phyloP scores from a whole-genome alignment of 2,888 invertebrate genomes.

The Bursaphelenchus okinawaensis region DNA sequence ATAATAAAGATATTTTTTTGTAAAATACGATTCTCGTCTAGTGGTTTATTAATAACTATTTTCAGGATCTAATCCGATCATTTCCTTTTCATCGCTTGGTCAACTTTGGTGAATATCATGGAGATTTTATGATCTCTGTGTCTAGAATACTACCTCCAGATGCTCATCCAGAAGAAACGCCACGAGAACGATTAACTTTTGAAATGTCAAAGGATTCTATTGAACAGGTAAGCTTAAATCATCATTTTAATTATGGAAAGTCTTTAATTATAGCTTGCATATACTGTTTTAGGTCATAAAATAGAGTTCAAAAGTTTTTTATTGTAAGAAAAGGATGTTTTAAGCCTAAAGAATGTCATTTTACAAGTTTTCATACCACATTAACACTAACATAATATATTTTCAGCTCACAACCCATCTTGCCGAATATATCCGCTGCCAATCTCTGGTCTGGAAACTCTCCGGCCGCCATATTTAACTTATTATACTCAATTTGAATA shows the following conservation, averaged over 20 bases:
- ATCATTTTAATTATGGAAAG: not conserved
- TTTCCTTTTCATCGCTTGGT: slow-evolving; percentile 84
- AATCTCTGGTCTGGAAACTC: slow-evolving; percentile 50
- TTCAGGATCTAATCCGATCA: slow-evolving; percentile 65
- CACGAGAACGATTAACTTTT: slow-evolving; percentile 75
- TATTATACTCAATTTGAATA: not conserved
- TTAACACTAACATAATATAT: no score
- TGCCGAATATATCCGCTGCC: slow-evolving; percentile 59
- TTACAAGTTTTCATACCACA: no score
- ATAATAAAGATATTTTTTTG: no score
- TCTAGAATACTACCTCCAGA: slow-evolving; percentile 59
- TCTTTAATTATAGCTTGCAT: not conserved
- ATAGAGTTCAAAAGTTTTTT: no score
- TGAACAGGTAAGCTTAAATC: slow-evolving; percentile 36
- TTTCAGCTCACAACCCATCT: slow-evolving; percentile 59
- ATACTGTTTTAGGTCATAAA: no score
- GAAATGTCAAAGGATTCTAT: slow-evolving; percentile 65
- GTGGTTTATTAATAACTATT: slow-evolving; percentile 14
- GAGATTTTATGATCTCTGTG: slow-evolving; percentile 93
- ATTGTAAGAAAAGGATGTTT: no score
- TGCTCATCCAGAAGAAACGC: slow-evolving; percentile 52
- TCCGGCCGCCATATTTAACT: slow-evolving; percentile 19
- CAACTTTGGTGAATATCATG: slow-evolving; percentile 89
- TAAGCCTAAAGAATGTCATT: no score
- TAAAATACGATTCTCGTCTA: not conserved